Evolutionary conservation across 1,140 invertebrate genomes (phyloP).

Genomic region (Trissolcus basalis): DNA sequence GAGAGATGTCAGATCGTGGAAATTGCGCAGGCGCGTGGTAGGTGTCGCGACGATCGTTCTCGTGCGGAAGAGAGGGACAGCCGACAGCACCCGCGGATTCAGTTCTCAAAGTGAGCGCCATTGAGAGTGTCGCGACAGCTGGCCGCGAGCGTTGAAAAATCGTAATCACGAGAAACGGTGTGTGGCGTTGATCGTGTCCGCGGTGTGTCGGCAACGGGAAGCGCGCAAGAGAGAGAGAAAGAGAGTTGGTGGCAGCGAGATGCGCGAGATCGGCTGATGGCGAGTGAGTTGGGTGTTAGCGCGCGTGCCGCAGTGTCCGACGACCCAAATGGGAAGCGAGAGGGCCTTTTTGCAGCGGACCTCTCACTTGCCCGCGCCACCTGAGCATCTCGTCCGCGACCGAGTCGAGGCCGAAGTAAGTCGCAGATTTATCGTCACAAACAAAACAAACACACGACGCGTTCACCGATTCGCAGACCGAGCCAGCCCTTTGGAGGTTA

Average conservation of each 20-base stretch:
- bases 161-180: conserved; percentile 7
- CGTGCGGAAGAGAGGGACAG: not conserved
- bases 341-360: conserved; percentile 30
- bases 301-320: conserved; percentile 10
- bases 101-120: conserved; percentile 18
- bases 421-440: not conserved
- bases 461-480: not conserved
- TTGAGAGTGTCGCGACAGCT: conserved; percentile 4
- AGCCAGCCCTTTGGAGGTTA: conserved; percentile 24
- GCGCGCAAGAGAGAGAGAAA: not conserved
- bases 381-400: conserved; percentile 20
- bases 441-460: not conserved
- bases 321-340: conserved; percentile 35
- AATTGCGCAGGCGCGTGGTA: not conserved
- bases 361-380: conserved; percentile 19
- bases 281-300: conserved; percentile 8
- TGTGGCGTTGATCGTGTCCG: not conserved
- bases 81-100: conserved; percentile 1
- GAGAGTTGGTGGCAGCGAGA: not conserved
- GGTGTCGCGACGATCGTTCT: not conserved
- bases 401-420: not conserved
- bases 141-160: not conserved
- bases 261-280: conserved; percentile 20
- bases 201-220: not conserved
- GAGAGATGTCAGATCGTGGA: too few species aligned